Base-by-base conservation (phyloP, 1,140 invertebrate genomes). In the Drosophila erecta region DNA sequence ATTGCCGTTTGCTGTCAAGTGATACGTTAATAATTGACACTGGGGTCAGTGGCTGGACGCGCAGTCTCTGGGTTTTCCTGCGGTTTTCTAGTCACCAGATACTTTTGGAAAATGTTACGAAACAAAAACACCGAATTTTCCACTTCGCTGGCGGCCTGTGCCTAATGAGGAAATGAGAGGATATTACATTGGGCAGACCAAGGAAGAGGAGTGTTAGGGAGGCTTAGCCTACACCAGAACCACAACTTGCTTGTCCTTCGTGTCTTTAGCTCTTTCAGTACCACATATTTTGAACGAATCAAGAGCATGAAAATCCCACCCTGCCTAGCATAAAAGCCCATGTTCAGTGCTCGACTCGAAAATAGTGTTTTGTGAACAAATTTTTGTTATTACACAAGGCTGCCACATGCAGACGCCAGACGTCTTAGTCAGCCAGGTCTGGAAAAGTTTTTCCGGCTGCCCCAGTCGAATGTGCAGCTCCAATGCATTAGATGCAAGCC, bases 11-110 rank as follows among this genome's bases (percentile, higher is more conserved):
- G 64, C 75, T 91, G 85, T 90, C 89, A 91, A 91, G 89, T 91
- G 89, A 91, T 91, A 91, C 89, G 89, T 91, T 91, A 91, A 91
- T 91, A 91, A 91, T 91, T 91, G 89, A 91, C 89, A 91, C 76
- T 76, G 84, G 89, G 89, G 89, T 91, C 89, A 91, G 60, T 90
- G 59, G 50, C 50, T 64, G 37, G 50, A 67, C 50, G 33, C 60
- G 24, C 41, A 56, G 74, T 35, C 40, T 41, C n/a, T 35, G 27
- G 40, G 44, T 60, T 64, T 55, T 64, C 44, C 83, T 87, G 84
- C 60, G 83, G 84, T 89, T 76, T 80, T 51, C 69, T 71, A 67
- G 69, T 56, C 57, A 64, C 77, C 51, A 76, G 55, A 62, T 55
- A 57, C 62, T 76, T 62, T 62, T 64, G 40, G 73, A 35, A 67